phyloP scores from a whole-genome alignment of 2,113 vertebrate species.

The Typhlomys cinereus region DNA sequence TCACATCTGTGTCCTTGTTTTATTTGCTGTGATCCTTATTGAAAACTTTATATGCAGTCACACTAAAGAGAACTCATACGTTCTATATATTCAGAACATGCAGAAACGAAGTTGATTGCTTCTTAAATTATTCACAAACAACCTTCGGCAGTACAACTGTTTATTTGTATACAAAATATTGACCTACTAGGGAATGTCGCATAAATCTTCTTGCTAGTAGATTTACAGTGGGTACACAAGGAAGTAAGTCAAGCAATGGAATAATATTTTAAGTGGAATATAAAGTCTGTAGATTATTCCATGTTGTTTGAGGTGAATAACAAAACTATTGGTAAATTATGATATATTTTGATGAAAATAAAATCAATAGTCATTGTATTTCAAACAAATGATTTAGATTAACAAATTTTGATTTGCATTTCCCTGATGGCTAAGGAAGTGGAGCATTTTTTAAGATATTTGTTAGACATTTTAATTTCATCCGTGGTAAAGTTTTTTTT shows the following conservation, averaged over 20 bases:
- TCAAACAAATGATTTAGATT: not conserved
- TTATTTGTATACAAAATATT: slow-evolving; percentile 61
- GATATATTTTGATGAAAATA: not conserved
- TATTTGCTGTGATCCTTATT: slow-evolving; percentile 25
- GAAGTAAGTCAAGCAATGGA: slow-evolving; percentile 56
- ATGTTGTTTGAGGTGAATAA: slow-evolving; percentile 1
- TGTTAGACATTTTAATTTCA: too few species aligned
- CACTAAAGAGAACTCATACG: slow-evolving; percentile 32
- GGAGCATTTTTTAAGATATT: too few species aligned
- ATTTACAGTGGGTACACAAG: slow-evolving; percentile 57
- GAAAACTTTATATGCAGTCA: slow-evolving; percentile 14
- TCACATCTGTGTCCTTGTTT: not conserved
- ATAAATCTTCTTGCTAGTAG: slow-evolving; percentile 62
- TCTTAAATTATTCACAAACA: slow-evolving; percentile 37
- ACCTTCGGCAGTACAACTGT: slow-evolving; percentile 53
- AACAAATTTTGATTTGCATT: too few species aligned
- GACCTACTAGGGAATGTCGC: slow-evolving; percentile 50
- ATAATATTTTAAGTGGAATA: slow-evolving; percentile 3
- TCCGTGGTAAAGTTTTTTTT: too few species aligned
- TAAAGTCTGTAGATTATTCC: slow-evolving; percentile 12
- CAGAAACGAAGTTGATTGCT: slow-evolving; percentile 40
- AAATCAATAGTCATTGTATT: not conserved
- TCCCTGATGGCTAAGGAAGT: too few species aligned
- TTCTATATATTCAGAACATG: slow-evolving; percentile 44
- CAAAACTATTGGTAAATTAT: slow-evolving; percentile 8